These are phyloP conservation scores for Hirtodrosophila alboralis DNA, from an alignment of 2,888 invertebrate species.

Conservation along the genomic window DNA sequence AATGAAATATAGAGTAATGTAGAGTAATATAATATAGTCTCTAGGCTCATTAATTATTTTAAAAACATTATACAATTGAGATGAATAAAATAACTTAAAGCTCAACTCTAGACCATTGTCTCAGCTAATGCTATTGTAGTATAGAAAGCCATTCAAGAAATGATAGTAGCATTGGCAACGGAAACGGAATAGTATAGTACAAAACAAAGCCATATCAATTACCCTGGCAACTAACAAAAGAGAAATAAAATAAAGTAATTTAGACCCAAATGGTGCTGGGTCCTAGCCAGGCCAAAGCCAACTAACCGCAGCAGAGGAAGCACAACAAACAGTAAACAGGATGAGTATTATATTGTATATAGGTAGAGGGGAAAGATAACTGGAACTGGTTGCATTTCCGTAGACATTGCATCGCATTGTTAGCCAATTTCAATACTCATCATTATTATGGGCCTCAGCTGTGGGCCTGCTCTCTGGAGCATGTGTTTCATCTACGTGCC, in stretches of 20 bases:
- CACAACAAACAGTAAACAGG: constrained; percentile 31
- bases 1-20: constrained; percentile 10
- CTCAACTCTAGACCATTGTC: constrained; percentile 9
- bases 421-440: constrained; percentile 71
- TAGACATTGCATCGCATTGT: constrained; percentile 46
- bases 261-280: constrained; percentile 35
- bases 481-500: constrained; percentile 72
- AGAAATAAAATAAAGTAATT: constrained; percentile 61
- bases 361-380: background rate
- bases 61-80: constrained; percentile 6
- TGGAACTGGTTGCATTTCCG: constrained; percentile 12
- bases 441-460: constrained; percentile 58
- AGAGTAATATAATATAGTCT: constrained; percentile 43
- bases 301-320: constrained; percentile 70
- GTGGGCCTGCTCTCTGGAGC: constrained; percentile 44
- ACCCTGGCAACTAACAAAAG: constrained; percentile 43
- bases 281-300: constrained; percentile 66
- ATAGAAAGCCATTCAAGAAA: background rate
- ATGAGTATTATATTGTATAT: constrained; percentile 4
- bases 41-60: constrained; percentile 47
- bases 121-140: constrained; percentile 9
- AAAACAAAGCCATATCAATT: constrained; percentile 73
- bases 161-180: constrained; percentile 24
- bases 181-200: constrained; percentile 17
- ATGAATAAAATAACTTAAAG: constrained; percentile 18